Conservation (phyloP, 2,888 invertebrate genomes). For the Biston stratarius region DNA sequence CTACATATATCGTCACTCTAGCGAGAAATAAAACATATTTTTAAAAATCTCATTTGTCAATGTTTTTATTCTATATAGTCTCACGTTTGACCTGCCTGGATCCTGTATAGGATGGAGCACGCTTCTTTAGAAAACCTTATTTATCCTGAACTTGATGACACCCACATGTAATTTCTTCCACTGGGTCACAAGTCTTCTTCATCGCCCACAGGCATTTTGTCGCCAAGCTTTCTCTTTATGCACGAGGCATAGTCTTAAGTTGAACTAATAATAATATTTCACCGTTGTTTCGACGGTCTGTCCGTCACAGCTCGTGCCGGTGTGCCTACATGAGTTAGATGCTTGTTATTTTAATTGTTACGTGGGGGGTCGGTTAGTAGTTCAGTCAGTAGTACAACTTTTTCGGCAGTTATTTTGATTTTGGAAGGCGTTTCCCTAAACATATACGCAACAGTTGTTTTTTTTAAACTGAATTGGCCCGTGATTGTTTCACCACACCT, state of each 20-base stretch:
- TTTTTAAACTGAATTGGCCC: too few relatives aligned
- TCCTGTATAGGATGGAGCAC: too few relatives aligned
- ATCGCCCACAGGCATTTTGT: slow-evolving; percentile 27
- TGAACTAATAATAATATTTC: slow-evolving; percentile 29
- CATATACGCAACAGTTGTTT: too few relatives aligned
- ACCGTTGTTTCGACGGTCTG: slow-evolving; percentile 34
- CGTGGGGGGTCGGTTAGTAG: slow-evolving; percentile 24
- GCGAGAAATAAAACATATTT: too few relatives aligned
- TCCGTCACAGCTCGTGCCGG: slow-evolving; percentile 25
- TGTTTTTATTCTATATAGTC: too few relatives aligned
- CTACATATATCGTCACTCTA: too few relatives aligned
- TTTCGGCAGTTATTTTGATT: not conserved
- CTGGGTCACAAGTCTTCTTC: not conserved
- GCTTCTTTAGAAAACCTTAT: too few relatives aligned
- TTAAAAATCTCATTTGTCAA: too few relatives aligned
- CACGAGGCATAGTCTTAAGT: slow-evolving; percentile 16
- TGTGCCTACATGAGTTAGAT: slow-evolving; percentile 17
- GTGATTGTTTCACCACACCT: too few relatives aligned
- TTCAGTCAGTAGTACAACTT: slow-evolving; percentile 11
- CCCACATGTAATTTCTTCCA: not conserved
- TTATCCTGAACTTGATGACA: too few relatives aligned
- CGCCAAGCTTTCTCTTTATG: slow-evolving; percentile 33
- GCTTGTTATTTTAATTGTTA: slow-evolving; percentile 30
- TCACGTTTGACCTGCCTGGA: too few relatives aligned
- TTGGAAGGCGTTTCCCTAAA: not conserved